Evolutionary conservation across 1,140 invertebrate species (phyloP).

Genomic region (Magallana gigas): DNA sequence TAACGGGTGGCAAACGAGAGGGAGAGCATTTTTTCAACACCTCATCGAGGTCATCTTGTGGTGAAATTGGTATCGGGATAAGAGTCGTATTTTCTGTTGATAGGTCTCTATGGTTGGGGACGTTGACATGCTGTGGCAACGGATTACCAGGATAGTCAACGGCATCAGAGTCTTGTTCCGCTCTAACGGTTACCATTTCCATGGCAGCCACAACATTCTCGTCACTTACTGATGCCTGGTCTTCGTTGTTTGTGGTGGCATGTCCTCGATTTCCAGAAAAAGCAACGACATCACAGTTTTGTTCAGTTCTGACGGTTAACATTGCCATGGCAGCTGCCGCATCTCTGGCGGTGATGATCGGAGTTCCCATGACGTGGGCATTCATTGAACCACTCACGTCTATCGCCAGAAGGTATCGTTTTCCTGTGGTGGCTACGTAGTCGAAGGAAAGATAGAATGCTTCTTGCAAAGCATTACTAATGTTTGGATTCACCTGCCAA

Average conservation of each 20-base stretch:
- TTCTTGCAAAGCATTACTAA: constrained; percentile 73
- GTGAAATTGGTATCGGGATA: not conserved
- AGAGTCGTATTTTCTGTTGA: not conserved
- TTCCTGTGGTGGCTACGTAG: constrained; percentile 81
- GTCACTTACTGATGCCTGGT: too few relatives aligned
- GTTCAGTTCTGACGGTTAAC: constrained; percentile 52
- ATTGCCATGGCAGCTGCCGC: constrained; percentile 67
- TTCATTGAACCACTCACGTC: constrained; percentile 81
- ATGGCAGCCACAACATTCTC: too few relatives aligned
- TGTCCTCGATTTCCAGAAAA: constrained; percentile 58
- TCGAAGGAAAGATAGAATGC: constrained; percentile 79
- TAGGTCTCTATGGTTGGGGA: not conserved
- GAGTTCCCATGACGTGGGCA: constrained; percentile 59
- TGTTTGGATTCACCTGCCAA: constrained; percentile 71
- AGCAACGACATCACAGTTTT: constrained; percentile 66
- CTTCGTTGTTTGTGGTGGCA: not conserved
- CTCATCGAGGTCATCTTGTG: not conserved
- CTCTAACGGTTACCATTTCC: too few relatives aligned
- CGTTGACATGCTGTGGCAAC: not conserved
- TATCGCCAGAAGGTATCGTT: constrained; percentile 83
- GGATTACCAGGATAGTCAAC: too few relatives aligned
- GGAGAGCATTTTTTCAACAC: constrained; percentile 67
- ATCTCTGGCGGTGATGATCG: constrained; percentile 52
- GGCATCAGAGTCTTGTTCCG: too few relatives aligned
- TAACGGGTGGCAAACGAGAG: constrained; percentile 70